A percentile compares a stretch with the other conserved stretches of the same genome.
phyloP scores from a whole-genome alignment of 2,797 vertebrate species.

The Iguana delicatissima region DNA sequence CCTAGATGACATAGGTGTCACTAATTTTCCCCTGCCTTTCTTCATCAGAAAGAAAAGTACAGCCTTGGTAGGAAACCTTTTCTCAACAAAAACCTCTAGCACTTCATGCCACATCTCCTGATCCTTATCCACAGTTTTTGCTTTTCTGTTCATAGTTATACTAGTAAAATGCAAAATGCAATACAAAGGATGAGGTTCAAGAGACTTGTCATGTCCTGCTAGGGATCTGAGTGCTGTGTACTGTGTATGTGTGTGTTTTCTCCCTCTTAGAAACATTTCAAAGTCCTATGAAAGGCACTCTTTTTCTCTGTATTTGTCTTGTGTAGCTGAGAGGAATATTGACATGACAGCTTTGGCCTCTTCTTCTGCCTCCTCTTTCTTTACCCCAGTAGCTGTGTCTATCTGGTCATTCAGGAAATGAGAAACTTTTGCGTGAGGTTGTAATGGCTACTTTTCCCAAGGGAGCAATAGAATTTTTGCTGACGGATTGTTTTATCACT shows the following conservation, averaged over 20 bases:
- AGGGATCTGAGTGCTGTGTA: background rate
- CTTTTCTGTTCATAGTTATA: too few relatives aligned
- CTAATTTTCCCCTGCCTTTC: background rate
- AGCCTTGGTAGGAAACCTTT: background rate
- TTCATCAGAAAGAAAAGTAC: background rate
- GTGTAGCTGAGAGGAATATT: constrained; percentile 28
- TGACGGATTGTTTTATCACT: constrained; percentile 77
- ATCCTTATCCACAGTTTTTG: too few relatives aligned
- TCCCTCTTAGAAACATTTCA: constrained; percentile 36
- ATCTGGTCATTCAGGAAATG: constrained; percentile 74
- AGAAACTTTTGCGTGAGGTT: constrained; percentile 67
- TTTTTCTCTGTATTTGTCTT: constrained; percentile 16
- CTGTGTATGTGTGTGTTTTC: constrained; percentile 40
- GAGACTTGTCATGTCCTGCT: background rate
- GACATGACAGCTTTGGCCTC: constrained; percentile 61
- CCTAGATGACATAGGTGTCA: background rate
- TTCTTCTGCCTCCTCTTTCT: constrained; percentile 45
- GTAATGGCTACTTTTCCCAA: constrained; percentile 71
- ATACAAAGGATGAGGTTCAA: background rate
- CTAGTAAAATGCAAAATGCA: too few relatives aligned
- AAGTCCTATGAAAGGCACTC: constrained; percentile 19
- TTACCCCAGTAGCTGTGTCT: constrained; percentile 56
- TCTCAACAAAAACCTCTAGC: background rate
- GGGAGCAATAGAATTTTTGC: constrained; percentile 79
- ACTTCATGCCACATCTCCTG: too few relatives aligned